Percentiles rank a stretch among this genome's conserved stretches.
Conservation (phyloP, 30 jellyfish, hydroid and myxozoan species). For the Aurelia coerulea region DNA sequence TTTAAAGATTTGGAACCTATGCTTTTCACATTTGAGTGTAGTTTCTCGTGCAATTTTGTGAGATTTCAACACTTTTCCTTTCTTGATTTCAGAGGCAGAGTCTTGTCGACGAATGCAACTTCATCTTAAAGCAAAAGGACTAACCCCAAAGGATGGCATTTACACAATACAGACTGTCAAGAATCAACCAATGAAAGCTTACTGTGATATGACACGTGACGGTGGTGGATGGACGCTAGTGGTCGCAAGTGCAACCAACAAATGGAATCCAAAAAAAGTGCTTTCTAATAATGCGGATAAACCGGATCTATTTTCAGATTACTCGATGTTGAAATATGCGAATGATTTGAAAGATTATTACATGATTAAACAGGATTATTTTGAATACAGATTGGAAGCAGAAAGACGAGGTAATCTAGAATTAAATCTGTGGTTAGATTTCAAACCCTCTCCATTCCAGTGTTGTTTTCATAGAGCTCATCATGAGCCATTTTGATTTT, state of each 20-base stretch:
- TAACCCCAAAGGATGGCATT: conserved; percentile 59
- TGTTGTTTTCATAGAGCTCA: too few species aligned
- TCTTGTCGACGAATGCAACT: conserved; percentile 75
- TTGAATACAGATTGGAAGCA: conserved; percentile 90
- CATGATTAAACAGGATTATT: conserved; percentile 28
- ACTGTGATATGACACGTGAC: conserved; percentile 93
- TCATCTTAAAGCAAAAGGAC: conserved; percentile 42
- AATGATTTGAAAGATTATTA: conserved; percentile 76
- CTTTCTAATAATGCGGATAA: conserved; percentile 52
- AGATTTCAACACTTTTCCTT: not conserved
- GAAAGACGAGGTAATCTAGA: conserved; percentile 65
- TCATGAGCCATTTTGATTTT: not conserved
- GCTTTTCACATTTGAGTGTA: not conserved
- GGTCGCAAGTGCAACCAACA: conserved; percentile 74
- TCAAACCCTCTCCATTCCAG: conserved; percentile 29
- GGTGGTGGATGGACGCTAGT: conserved; percentile 99
- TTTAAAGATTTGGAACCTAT: too few species aligned
- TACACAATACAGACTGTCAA: conserved; percentile 48
- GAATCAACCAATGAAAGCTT: conserved; percentile 44
- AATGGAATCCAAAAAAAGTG: conserved; percentile 79
- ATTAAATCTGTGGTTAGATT: too few species aligned
- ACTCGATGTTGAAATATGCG: conserved; percentile 81
- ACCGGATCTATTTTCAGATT: conserved; percentile 73
- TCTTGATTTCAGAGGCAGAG: conserved; percentile 50
- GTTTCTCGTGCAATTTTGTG: not conserved